Percentiles rank a stretch among this genome's conserved stretches.
phyloP scores from a whole-genome alignment of 2,888 invertebrate species.

The Luffia ferchaultella region DNA sequence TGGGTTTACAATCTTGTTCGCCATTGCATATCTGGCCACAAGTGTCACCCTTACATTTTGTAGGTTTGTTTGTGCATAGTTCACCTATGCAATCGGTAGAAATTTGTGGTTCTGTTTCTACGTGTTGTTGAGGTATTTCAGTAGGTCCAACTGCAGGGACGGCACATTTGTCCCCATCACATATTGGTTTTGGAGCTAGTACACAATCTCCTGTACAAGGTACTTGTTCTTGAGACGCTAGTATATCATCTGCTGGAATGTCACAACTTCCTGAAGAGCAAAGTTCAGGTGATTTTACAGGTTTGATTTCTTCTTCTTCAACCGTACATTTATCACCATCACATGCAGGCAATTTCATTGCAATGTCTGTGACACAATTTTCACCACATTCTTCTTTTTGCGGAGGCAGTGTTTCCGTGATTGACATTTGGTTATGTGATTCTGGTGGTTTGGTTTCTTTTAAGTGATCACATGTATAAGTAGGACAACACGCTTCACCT shows the following conservation, averaged over 20 bases:
- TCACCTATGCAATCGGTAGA: conserved; percentile 28
- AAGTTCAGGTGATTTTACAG: conserved; percentile 15
- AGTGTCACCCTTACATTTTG: too few relatives aligned
- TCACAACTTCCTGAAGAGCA: conserved; percentile 25
- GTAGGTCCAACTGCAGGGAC: neutral
- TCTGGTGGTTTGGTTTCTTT: conserved; percentile 54
- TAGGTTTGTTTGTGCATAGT: conserved; percentile 32
- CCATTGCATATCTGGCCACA: neutral
- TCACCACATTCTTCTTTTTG: conserved; percentile 4
- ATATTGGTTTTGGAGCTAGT: neutral
- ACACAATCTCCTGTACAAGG: conserved; percentile 26
- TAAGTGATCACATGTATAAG: conserved; percentile 71
- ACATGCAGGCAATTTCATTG: conserved; percentile 26
- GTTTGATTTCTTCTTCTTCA: conserved; percentile 23
- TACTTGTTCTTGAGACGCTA: conserved; percentile 10
- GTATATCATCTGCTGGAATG: conserved; percentile 14
- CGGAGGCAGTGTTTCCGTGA: conserved; percentile 38
- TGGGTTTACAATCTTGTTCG: neutral
- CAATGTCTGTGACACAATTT: neutral
- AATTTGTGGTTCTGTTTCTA: conserved; percentile 14
- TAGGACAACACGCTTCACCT: conserved; percentile 76
- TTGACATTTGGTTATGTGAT: conserved; percentile 57
- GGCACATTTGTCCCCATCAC: neutral
- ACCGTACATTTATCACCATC: conserved; percentile 36
- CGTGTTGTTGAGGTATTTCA: too few relatives aligned